phyloP scores from a whole-genome alignment of 2,113 vertebrate species.

The Phrynosoma platyrhinos region DNA sequence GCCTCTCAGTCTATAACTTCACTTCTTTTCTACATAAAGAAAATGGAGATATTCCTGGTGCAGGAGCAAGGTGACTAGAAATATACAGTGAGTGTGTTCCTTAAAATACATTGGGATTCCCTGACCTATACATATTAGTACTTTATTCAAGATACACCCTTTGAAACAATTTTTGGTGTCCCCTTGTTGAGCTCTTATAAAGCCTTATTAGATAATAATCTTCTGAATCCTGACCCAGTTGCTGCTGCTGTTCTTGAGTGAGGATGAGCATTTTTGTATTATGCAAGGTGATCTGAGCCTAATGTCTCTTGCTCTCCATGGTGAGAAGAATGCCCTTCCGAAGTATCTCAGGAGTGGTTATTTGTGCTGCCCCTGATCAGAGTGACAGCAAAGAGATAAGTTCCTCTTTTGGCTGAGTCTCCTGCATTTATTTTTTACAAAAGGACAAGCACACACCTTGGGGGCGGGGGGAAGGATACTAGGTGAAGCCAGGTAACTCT shows the following conservation, averaged over 20 bases:
- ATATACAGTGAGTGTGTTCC: neutral
- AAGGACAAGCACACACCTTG: conserved; percentile 3
- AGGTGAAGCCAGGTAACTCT: neutral
- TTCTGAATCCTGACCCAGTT: neutral
- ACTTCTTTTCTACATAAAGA: neutral
- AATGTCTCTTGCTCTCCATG: neutral
- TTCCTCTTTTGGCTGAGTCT: conserved; percentile 16
- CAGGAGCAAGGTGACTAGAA: neutral
- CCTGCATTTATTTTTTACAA: conserved; percentile 4
- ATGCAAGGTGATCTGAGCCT: neutral
- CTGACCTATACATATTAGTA: neutral
- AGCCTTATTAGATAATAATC: neutral
- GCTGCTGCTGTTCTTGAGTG: neutral
- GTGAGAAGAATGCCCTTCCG: conserved; percentile 51
- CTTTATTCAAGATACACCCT: neutral
- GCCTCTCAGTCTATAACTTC: neutral
- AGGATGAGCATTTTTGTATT: neutral
- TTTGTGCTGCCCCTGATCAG: conserved; percentile 15
- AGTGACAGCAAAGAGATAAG: conserved; percentile 51
- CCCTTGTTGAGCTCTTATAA: neutral
- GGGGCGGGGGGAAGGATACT: neutral
- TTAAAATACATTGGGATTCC: neutral
- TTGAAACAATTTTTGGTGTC: neutral
- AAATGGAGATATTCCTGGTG: neutral
- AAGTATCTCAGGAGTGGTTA: conserved; percentile 38